These are phyloP conservation scores for Phaenicophaeus curvirostris DNA, from an alignment of 2,797 vertebrate species.

Conservation along the genomic window DNA sequence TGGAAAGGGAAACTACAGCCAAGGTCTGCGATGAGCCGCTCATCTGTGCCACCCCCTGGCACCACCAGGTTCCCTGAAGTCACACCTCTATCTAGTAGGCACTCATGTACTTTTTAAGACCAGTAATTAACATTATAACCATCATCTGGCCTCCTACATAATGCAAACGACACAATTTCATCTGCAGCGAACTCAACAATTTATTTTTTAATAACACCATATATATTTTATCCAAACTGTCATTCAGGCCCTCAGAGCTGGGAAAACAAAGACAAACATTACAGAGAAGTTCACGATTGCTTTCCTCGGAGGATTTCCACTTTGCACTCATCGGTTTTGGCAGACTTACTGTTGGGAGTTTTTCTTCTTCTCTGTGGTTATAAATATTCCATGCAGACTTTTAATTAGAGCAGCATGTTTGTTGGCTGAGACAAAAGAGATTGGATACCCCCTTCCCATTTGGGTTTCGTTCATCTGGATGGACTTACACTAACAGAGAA, in stretches of 20 bases:
- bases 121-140: not conserved
- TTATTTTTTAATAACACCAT: conserved; percentile 4
- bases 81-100: rapidly evolving
- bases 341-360: conserved; percentile 23
- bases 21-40: not conserved
- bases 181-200: not conserved
- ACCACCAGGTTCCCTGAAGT: not conserved
- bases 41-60: not conserved
- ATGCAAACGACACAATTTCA: not conserved
- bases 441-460: not conserved
- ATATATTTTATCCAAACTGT: conserved; percentile 28
- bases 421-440: conserved; percentile 48
- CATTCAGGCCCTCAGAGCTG: not conserved
- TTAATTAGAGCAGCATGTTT: conserved; percentile 65
- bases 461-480: conserved; percentile 20
- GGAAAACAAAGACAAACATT: conserved; percentile 27
- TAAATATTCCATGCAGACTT: conserved; percentile 68
- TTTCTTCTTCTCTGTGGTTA: conserved; percentile 30
- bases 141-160: not conserved
- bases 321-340: conserved; percentile 48
- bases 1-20: not conserved
- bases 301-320: conserved; percentile 8
- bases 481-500: not conserved
- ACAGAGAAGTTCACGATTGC: conserved; percentile 19
- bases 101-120: not conserved